A percentile compares a stretch with the other conserved stretches of the same genome.
These are phyloP conservation scores for Urocitellus parryii DNA, from an alignment of 2,113 vertebrate species.

Conservation along the genomic window DNA sequence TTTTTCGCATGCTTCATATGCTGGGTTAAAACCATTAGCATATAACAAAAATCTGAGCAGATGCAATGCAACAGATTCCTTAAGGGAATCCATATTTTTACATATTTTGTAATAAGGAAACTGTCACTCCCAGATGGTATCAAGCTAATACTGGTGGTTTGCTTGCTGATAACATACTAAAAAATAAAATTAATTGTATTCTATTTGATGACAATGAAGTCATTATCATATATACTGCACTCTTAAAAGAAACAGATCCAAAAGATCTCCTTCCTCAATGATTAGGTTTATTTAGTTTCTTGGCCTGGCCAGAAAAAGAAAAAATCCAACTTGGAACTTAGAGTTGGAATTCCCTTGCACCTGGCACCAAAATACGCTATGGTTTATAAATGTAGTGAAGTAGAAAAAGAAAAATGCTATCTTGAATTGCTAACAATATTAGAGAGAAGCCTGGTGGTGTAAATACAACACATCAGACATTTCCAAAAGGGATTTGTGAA, in stretches of 20 bases:
- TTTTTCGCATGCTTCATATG: constrained; percentile 89
- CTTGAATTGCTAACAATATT: constrained; percentile 59
- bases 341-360: constrained; percentile 76
- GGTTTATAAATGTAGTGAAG: constrained; percentile 66
- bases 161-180: constrained; percentile 92
- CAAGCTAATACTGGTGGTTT: constrained; percentile 90
- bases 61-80: constrained; percentile 91
- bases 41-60: constrained; percentile 92
- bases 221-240: constrained; percentile 90
- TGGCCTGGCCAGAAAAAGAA: constrained; percentile 56
- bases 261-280: constrained; percentile 78
- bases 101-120: constrained; percentile 94
- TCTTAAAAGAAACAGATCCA: constrained; percentile 86
- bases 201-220: constrained; percentile 91
- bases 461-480: constrained; percentile 26
- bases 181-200: constrained; percentile 93
- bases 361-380: constrained; percentile 63
- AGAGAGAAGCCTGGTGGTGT: constrained; percentile 30
- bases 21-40: constrained; percentile 92
- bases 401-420: not conserved
- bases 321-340: constrained; percentile 63
- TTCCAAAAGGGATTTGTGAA: not conserved
- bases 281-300: constrained; percentile 57
- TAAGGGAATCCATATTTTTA: constrained; percentile 95
- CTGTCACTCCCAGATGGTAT: constrained; percentile 92